These are phyloP conservation scores for Bombus picipes DNA, from an alignment of 1,140 invertebrate species.

Conservation along the genomic window DNA sequence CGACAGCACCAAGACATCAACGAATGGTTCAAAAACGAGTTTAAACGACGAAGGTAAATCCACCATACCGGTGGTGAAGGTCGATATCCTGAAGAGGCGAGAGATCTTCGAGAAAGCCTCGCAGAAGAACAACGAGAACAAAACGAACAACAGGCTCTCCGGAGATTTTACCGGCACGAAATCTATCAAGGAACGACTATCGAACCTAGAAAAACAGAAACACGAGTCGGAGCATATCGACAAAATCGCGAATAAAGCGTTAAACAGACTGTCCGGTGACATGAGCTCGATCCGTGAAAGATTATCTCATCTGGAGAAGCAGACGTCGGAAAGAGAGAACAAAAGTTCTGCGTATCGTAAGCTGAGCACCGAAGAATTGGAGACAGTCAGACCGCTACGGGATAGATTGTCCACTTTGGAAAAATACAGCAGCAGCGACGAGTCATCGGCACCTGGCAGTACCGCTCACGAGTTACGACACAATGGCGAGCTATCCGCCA, in stretches of 20 bases:
- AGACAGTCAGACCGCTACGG: slow-evolving; percentile 74
- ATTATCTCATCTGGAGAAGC: slow-evolving; percentile 85
- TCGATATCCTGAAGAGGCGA: slow-evolving; percentile 91
- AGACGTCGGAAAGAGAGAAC: slow-evolving; percentile 79
- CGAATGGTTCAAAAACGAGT: slow-evolving; percentile 73
- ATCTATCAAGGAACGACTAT: slow-evolving; percentile 88
- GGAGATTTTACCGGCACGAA: slow-evolving; percentile 86
- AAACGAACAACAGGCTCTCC: slow-evolving; percentile 81
- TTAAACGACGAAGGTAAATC: slow-evolving; percentile 80
- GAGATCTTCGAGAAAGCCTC: slow-evolving; percentile 89
- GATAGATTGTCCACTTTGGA: slow-evolving; percentile 79
- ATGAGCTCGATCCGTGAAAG: slow-evolving; percentile 86
- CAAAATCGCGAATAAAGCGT: slow-evolving; percentile 76
- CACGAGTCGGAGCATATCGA: slow-evolving; percentile 71
- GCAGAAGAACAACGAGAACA: slow-evolving; percentile 70
- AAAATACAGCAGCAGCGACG: slow-evolving; percentile 73
- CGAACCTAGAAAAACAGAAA: slow-evolving; percentile 85
- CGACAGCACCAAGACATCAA: slow-evolving; percentile 73
- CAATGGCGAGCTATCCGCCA: slow-evolving; percentile 82
- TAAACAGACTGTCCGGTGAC: slow-evolving; percentile 84
- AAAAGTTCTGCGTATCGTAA: slow-evolving; percentile 65
- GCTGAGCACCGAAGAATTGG: slow-evolving; percentile 71
- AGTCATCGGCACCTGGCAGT: slow-evolving; percentile 51
- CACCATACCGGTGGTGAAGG: slow-evolving; percentile 85
- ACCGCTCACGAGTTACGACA: slow-evolving; percentile 60